These are phyloP conservation scores for Harpalus rubripes DNA, from an alignment of 2,888 invertebrate species.

Conservation along the genomic window DNA sequence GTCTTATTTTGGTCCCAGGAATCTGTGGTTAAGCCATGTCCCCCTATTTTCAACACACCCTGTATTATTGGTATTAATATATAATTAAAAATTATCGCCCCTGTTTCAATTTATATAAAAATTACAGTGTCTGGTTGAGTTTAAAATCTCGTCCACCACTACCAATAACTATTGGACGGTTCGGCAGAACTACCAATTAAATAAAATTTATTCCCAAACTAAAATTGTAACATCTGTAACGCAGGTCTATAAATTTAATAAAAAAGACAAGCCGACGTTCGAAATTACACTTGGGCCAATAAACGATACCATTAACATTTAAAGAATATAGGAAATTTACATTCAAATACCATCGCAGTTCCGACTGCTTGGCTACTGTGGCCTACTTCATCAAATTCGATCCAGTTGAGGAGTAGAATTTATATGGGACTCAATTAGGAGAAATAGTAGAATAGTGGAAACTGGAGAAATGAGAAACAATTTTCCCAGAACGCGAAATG, in stretches of 20 bases:
- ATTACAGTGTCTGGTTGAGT: slow-evolving; percentile 16
- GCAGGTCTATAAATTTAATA: slow-evolving; percentile 62
- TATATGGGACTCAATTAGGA: neutral
- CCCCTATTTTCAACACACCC: too few species aligned
- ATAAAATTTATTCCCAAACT: slow-evolving; percentile 60
- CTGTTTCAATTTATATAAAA: slow-evolving; percentile 17
- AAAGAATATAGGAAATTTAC: slow-evolving; percentile 61
- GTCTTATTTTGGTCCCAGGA: too few species aligned
- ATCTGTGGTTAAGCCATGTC: too few species aligned
- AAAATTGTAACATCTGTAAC: slow-evolving; percentile 63
- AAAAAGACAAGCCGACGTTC: slow-evolving; percentile 61
- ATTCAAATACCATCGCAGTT: slow-evolving; percentile 53
- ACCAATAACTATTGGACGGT: slow-evolving; percentile 21
- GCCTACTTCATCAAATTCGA: slow-evolving; percentile 40
- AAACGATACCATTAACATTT: slow-evolving; percentile 64
- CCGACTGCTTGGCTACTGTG: slow-evolving; percentile 11
- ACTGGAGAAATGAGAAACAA: too few species aligned
- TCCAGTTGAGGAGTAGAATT: slow-evolving; percentile 8
- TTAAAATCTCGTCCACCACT: neutral
- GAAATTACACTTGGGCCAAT: slow-evolving; percentile 60
- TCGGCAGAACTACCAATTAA: slow-evolving; percentile 62
- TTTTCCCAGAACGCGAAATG: too few species aligned
- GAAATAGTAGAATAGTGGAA: neutral
- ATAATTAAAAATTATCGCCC: neutral
- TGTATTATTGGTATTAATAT: slow-evolving; percentile 4